Evolutionary conservation across 2,888 invertebrate species (phyloP), one percentile per base, ranked within the genome.

Genomic region (Drosophila acutilabella): DNA sequence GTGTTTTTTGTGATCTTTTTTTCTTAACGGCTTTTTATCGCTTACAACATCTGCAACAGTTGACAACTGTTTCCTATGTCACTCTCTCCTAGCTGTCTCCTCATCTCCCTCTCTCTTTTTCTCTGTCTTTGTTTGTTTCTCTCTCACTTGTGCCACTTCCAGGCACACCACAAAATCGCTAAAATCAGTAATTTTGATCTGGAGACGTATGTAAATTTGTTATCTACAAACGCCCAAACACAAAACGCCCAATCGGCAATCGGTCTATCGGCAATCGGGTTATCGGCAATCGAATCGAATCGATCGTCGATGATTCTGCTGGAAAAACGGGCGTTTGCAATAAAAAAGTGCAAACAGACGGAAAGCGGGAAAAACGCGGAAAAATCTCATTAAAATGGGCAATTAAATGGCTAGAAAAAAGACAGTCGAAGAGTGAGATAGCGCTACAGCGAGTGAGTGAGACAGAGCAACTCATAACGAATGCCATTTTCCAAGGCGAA

Each of bases 321-420:
- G 58, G 53, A 56, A 75, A 73, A 75, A 68, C 73, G 66, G 70
- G 78, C 69, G 70, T 60, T 30, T 66, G 78, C 78, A 62, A 66
- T 71, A 62, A 65, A 81, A 81, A 44, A 60, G 33, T 20, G 20
- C 16, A 40, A 54, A 60, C 42, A 47, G 57, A 48, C 64, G 30
- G 36, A 36, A 11, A 62, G 71, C 65, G 53, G 70, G 61, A 71
- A 83, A 73, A 64, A 60, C 70, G 64, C 50, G 64, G 68, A 74
- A 78, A 89, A 89, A 89, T 76, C 88, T 89, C 90, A 88, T 88
- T 88, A 88, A 88, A 88, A 89, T 84, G 79, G 76, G 90, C 88
- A 88, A 89, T 88, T 89, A 88, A 89, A 84, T 81, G 81, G 81
- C 76, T 74, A 69, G 80, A 57, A 81, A 68, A 66, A 59, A 62